Percentiles rank a stretch among this genome's conserved stretches.
Evolutionary conservation across 1,140 invertebrate genomes (phyloP).

Genomic region (Pseudobourletiella spinata): DNA sequence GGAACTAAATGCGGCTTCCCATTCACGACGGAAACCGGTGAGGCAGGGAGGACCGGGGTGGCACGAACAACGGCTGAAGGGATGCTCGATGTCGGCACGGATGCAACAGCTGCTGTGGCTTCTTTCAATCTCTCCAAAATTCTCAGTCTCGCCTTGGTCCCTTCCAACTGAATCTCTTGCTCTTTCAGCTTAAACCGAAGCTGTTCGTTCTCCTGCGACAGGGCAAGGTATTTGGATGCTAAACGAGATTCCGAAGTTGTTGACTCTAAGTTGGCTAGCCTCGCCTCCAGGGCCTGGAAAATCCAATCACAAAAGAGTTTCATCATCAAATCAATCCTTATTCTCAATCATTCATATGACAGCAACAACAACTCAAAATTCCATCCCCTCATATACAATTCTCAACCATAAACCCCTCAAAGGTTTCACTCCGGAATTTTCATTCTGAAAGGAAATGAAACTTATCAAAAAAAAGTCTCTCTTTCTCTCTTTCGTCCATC

Average conservation of each 20-base stretch:
- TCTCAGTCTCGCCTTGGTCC: constrained; percentile 31
- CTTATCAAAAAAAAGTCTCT: too few species aligned
- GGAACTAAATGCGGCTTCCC: not conserved
- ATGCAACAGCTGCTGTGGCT: not conserved
- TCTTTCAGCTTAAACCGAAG: constrained; percentile 32
- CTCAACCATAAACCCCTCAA: too few species aligned
- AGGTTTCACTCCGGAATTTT: too few species aligned
- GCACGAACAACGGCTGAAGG: not conserved
- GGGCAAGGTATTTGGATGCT: constrained; percentile 21
- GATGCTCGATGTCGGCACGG: not conserved
- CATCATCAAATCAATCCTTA: not conserved
- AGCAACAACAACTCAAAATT: too few species aligned
- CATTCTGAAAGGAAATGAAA: too few species aligned
- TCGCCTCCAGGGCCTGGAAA: constrained; percentile 18
- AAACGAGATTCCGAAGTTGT: constrained; percentile 13
- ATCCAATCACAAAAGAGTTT: not conserved
- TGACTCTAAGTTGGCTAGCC: constrained; percentile 10
- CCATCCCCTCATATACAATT: not conserved
- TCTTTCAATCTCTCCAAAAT: constrained; percentile 25
- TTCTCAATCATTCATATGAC: too few species aligned
- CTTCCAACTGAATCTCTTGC: constrained; percentile 33
- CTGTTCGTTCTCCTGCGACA: constrained; percentile 31
- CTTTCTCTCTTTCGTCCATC: too few species aligned
- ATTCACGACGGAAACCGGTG: too few species aligned
- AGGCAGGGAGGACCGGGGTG: not conserved